These are phyloP conservation scores for Suricata suricatta DNA, from an alignment of 2,113 vertebrate genomes.

Conservation along the genomic window DNA sequence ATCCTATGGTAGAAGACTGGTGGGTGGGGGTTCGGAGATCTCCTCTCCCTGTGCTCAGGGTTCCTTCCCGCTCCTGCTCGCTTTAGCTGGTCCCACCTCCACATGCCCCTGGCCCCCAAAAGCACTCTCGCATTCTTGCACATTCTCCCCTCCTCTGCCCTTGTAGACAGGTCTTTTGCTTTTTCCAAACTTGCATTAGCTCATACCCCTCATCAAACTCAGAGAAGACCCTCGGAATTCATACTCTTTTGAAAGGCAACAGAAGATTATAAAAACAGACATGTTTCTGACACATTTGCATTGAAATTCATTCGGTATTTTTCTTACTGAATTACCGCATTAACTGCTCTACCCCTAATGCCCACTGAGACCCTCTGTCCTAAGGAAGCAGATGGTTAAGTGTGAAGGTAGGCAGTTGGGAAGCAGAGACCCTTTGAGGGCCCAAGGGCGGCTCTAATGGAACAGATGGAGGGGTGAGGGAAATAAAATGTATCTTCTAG, in stretches of 20 bases:
- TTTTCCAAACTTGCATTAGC: background rate
- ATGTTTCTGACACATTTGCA: background rate
- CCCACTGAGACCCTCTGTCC: background rate
- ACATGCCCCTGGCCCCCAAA: accelerated
- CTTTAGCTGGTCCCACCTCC: background rate
- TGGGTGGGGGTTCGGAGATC: background rate
- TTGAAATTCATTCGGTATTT: background rate
- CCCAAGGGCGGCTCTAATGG: background rate
- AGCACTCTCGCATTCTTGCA: background rate
- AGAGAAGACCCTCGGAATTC: background rate
- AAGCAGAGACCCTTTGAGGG: background rate
- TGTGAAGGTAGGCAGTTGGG: background rate
- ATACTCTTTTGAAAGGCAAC: background rate
- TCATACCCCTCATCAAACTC: background rate
- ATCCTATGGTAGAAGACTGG: background rate
- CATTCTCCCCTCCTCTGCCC: background rate
- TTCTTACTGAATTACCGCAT: background rate
- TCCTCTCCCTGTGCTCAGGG: background rate
- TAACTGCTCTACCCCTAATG: background rate
- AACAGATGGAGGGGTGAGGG: background rate
- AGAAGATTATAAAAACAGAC: background rate
- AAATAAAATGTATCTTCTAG: background rate
- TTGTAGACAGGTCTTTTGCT: background rate
- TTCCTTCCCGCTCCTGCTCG: background rate
- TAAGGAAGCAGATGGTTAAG: background rate